Conservation (phyloP, 2,888 invertebrate species). For the Lepidocyrtoides sp. region DNA sequence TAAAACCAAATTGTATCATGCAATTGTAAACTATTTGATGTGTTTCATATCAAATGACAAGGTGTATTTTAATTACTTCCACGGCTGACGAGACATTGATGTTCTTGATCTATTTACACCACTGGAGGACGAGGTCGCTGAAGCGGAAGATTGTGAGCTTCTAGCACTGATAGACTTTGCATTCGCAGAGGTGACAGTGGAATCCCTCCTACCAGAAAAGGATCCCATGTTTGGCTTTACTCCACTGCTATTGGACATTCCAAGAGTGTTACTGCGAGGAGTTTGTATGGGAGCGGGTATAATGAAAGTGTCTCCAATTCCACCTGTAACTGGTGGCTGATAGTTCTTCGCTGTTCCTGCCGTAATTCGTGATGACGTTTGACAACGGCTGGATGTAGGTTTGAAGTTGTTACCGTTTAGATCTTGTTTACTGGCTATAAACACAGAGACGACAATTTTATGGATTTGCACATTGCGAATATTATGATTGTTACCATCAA, state of each 20-base stretch:
- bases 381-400: conserved; percentile 1
- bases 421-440: conserved; percentile 17
- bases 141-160: conserved; percentile 25
- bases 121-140: not conserved
- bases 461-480: not conserved
- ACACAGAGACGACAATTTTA: no score
- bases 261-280: not conserved
- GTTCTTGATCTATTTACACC: not conserved
- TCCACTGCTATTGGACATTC: not conserved
- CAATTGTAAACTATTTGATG: no score
- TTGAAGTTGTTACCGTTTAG: conserved; percentile 51
- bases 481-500: not conserved
- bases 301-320: conserved; percentile 41
- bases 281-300: not conserved
- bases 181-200: not conserved
- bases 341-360: not conserved
- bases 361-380: not conserved
- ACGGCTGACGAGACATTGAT: conserved; percentile 25
- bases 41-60: not conserved
- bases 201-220: not conserved
- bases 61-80: conserved; percentile 27
- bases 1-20: no score
- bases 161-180: conserved; percentile 27
- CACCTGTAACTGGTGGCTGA: not conserved
- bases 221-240: not conserved